Evolutionary conservation across 2,797 vertebrate genomes (phyloP), one percentile per base, ranked within the genome.

Genomic region (Sebastes paucispinis): DNA sequence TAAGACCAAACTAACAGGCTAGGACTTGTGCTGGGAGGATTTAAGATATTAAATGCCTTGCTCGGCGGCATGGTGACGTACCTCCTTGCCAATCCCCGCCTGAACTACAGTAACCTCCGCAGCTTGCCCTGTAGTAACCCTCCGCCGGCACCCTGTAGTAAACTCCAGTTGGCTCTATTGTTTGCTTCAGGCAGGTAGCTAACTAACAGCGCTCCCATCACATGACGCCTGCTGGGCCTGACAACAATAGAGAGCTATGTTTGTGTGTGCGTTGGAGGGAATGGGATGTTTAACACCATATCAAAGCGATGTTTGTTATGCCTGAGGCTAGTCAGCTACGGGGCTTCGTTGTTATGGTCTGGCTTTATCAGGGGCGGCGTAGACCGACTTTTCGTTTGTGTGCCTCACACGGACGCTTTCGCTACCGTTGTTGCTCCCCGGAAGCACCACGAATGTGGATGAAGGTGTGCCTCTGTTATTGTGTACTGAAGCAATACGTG

Each of bases 281-380:
- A 88, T 91, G 92, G 93, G 91, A 93, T 93, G 93, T 94, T 93
- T 91, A 91, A 93, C 93, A 89, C 93, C 92, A 91, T 93, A 94
- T 94, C 94, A 95, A 94, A 94, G 93, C 90, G 2, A 70, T 89
- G 92, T 94, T 95, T 95, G 91, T 94, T 92, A 83, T 93, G 91
- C 92, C 91, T 79, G 82, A 88, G 91, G 89, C 88, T 77, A 62
- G 90, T 87, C 81, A 2, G 80, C 91, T 68, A 25, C n/a, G 60
- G 83, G 79, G 79, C 81, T 77, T 29, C 27, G 83, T 87, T 93
- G 93, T 94, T 93, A 63, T 85, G 91, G 88, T 89, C 90, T 85
- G 87, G 85, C 76, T 77, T 78, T 82, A 75, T 84, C 79, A 43
- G 78, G 63, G 87, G 75, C 14, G 77, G 76, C 57, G 90, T 32